Evolutionary conservation across 2,797 vertebrate genomes (phyloP).

Genomic region (Benthosema pterotum): DNA sequence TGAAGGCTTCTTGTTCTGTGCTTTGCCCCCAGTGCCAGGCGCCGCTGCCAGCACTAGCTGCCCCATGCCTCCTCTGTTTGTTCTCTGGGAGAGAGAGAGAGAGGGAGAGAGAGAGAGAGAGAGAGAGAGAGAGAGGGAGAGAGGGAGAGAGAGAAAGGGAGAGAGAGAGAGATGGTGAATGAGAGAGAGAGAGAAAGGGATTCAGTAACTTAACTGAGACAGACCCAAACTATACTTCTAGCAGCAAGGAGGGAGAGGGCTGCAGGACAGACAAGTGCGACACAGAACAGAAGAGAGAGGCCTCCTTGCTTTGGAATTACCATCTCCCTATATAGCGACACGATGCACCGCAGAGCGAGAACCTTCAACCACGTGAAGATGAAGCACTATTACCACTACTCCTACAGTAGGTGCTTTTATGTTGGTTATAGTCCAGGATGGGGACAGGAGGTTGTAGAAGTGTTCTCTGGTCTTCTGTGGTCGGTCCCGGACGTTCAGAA

Average conservation of each 20-base stretch:
- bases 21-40: slow-evolving; percentile 55
- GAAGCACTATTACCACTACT: slow-evolving; percentile 51
- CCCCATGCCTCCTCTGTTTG: slow-evolving; percentile 60
- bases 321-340: slow-evolving; percentile 8
- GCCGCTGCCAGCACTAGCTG: slow-evolving; percentile 54
- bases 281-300: slow-evolving; percentile 33
- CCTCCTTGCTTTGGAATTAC: slow-evolving; percentile 29
- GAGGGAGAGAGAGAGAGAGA: slow-evolving; percentile 31
- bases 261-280: slow-evolving; percentile 12
- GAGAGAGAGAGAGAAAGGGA: slow-evolving; percentile 51
- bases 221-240: slow-evolving; percentile 62
- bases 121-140: slow-evolving; percentile 28
- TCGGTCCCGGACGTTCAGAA: no score
- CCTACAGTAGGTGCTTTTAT: slow-evolving; percentile 66
- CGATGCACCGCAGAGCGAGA: slow-evolving; percentile 62
- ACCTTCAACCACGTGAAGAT: slow-evolving; percentile 60
- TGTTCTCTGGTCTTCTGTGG: no score
- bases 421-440: no score
- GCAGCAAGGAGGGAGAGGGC: slow-evolving; percentile 56
- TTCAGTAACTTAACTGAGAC: slow-evolving; percentile 40
- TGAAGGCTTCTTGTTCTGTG: background rate
- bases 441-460: no score
- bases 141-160: background rate
- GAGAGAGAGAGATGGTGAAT: no score
- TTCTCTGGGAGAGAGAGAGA: slow-evolving; percentile 45